Percentiles rank a stretch among this genome's conserved stretches.
Evolutionary conservation across 2,797 vertebrate species (phyloP).

Genomic region (Leptatherina wallacei): DNA sequence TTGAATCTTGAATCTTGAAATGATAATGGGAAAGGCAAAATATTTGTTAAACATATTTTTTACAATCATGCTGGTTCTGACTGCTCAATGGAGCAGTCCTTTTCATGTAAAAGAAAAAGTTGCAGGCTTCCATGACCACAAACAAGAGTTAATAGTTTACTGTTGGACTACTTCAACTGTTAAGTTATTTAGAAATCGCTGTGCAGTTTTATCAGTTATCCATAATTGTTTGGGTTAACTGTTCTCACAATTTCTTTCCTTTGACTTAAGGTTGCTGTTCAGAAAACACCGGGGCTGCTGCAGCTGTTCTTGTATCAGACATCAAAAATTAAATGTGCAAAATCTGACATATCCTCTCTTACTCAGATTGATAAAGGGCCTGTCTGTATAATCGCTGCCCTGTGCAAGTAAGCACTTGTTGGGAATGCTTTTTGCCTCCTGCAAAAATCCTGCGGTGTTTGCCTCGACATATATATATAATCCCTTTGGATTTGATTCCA

Average conservation of each 20-base stretch:
- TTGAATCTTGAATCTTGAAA: too few species aligned
- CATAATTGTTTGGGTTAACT: too few species aligned
- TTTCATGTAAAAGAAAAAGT: too few species aligned
- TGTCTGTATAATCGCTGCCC: conserved; percentile 46
- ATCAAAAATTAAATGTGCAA: conserved; percentile 8
- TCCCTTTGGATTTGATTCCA: conserved; percentile 16
- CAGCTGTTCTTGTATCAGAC: background rate
- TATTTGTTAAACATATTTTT: background rate
- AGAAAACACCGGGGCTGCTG: too few species aligned
- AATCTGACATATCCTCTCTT: conserved; percentile 45
- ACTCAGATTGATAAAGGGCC: conserved; percentile 46
- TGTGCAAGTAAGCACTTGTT: conserved; percentile 70
- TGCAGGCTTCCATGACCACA: too few species aligned
- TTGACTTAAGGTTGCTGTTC: too few species aligned
- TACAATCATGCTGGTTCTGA: background rate
- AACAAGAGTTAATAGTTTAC: too few species aligned
- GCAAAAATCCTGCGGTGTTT: conserved; percentile 49
- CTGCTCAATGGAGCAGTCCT: background rate
- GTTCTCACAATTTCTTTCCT: too few species aligned
- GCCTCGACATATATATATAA: conserved; percentile 33
- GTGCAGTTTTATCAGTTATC: too few species aligned
- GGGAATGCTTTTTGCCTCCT: conserved; percentile 57
- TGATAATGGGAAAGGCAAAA: background rate
- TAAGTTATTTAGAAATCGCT: too few species aligned
- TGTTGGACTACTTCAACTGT: too few species aligned